Evolutionary conservation across 2,888 invertebrate genomes (phyloP), one percentile per base, ranked within the genome.

Genomic region (Tetanocera ferruginea): DNA sequence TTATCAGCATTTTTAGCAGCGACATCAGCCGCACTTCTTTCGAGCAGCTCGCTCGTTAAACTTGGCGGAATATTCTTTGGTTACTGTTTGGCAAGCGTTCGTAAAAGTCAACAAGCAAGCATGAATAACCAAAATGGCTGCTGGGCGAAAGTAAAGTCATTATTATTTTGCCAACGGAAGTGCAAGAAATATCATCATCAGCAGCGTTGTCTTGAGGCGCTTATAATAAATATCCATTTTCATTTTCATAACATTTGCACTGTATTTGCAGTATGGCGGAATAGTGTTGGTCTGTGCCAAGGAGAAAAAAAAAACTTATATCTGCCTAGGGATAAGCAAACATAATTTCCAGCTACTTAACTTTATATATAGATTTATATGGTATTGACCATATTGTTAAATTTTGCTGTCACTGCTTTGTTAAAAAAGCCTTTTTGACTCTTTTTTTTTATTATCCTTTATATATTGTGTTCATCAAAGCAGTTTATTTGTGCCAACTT

Each of bases 81-180:
- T 37, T 37, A 37, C 8, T 37, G 37, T 8, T 37, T 37, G 5
- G 37, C 8, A 6, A 37, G 8, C 37, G 8, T 37, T 25, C 60
- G 60, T 23, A 60, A 57, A 25, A 60, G 60, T 60, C 60, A 60
- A 60, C 60, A 60, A n/a, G 60, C 23, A 11, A 28, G 28, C 25
- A 60, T 49, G 69, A 23, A 69, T 69, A 31, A 31, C 43, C 37
- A 11, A 19, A 69, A 49, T 43, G 37, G 67, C 67, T 67, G 37
- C 17, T 14, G 67, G 67, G 19, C 28, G 60, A 23, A 43, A 43
- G 19, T 34, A 66, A 34, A 25, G 25, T 31, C 52, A 14, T 55
- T 55, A 60, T 72, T 69, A 69, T 69, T 72, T 60, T 57, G 60
- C 72, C 19, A 55, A 57, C 55, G 71, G 55, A 31, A 55, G 71